These are phyloP conservation scores for Aythya baeri DNA, from an alignment of 2,113 vertebrate species.

Conservation along the genomic window DNA sequence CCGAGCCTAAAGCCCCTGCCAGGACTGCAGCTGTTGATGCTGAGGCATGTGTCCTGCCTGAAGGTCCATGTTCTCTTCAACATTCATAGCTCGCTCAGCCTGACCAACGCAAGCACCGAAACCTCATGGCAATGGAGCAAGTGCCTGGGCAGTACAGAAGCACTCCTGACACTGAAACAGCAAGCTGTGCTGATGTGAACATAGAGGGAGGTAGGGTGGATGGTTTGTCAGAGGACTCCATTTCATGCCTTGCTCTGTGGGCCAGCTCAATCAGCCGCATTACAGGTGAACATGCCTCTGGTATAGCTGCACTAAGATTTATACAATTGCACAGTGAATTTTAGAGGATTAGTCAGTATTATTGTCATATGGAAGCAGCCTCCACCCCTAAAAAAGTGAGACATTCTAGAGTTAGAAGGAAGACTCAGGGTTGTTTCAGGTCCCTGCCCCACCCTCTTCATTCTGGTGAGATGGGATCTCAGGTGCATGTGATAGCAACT, in stretches of 20 bases:
- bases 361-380: background rate
- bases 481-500: background rate
- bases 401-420: background rate
- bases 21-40: no score
- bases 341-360: background rate
- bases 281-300: background rate
- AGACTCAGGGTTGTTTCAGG: background rate
- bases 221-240: background rate
- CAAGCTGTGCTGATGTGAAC: background rate
- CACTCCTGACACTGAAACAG: background rate
- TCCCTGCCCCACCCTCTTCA: background rate
- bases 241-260: background rate
- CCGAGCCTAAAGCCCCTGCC: no score
- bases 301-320: background rate
- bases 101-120: background rate
- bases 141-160: background rate
- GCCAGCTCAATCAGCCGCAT: background rate
- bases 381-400: background rate
- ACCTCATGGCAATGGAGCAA: background rate
- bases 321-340: background rate
- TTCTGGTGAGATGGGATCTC: background rate
- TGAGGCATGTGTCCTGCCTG: no score
- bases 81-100: background rate
- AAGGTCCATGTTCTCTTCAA: no score
- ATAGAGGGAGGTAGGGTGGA: no score